A percentile compares a stretch with the other conserved stretches of the same genome.
Conservation (phyloP, 1,140 invertebrate genomes). For the Philaenus spumarius region DNA sequence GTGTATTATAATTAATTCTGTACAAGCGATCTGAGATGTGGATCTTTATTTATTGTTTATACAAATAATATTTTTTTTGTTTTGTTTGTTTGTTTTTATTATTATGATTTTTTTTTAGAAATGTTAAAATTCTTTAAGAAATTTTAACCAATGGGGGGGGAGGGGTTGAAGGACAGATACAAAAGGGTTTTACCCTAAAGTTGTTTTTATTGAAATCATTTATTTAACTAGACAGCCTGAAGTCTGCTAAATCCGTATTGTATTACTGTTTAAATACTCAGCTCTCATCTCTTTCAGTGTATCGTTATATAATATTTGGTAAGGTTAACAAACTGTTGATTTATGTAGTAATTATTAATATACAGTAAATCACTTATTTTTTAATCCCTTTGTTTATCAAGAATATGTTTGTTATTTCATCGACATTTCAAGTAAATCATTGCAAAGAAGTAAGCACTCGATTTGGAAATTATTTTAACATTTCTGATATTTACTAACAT, state of each 20-base stretch:
- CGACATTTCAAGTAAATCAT: constrained; percentile 16
- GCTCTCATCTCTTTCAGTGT: background rate
- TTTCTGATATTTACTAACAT: background rate
- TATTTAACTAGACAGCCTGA: background rate
- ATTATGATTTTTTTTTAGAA: no score
- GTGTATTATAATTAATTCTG: no score
- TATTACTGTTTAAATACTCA: constrained; percentile 6
- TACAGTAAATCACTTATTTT: constrained; percentile 7
- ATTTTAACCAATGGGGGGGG: background rate
- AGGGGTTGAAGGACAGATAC: background rate
- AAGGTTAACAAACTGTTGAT: constrained; percentile 9
- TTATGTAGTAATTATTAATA: constrained; percentile 11
- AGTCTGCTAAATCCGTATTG: background rate
- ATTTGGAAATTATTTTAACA: constrained; percentile 9
- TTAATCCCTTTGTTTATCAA: background rate
- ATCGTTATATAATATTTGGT: constrained; percentile 3
- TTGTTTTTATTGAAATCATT: background rate
- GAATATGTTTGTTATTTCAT: constrained; percentile 16
- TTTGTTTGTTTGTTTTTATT: no score
- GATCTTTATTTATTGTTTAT: no score
- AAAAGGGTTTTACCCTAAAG: background rate
- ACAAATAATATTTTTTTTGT: no score
- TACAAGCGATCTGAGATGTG: no score
- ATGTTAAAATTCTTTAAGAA: no score
- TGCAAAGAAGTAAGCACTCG: background rate